Base-by-base conservation (phyloP, 2,113 vertebrate species). In the Albula glossodonta region DNA sequence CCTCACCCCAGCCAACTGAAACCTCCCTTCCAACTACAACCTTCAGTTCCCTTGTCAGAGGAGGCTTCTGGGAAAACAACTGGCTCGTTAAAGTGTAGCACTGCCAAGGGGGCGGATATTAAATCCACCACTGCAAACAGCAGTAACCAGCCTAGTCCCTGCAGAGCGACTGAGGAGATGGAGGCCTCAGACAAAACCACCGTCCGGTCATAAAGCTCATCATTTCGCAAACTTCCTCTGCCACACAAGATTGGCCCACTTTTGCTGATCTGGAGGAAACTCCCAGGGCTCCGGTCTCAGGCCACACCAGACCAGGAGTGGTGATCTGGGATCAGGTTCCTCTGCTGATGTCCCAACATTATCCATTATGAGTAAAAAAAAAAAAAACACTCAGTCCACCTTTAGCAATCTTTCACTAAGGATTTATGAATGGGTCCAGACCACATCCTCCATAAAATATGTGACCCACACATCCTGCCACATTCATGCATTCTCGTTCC, bases 11-110 rank as follows among this genome's bases (percentile, higher is more conserved):
- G 31, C 31, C 31, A 41, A 41, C 31, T 41, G 31, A 41, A 41
- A 41, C 31, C 31, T 41, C 31, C 31, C 31, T 1, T 41, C 31
- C 31, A 41, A 41, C 31, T 41, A 41, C 31, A 41, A 41, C 63
- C 4, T 19, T 5, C 63, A 70, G 13, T 56, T 6, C 53, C 53
- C 22, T 19, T 4, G 0, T 8, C 25, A 78, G 83, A 50, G 22
- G 22, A 53, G 51, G 66, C 22, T 78, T 70, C 74, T 56, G 70
- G 50, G 70, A 52, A 84, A 84, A 84, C 70, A 53, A n/a, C 50
- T 19, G 19, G 22, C n/a, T 78, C 66, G 78, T 51, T 84, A 84
- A 31, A 17, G 48, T n/a, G 31, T 41, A 41, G 49, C 50, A 11
- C 49, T 15, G n/a, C 9, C 74, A 22, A 51, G 12, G 31, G 49